Base-by-base conservation (phyloP, 64 coral and sea anemone genomes). In the Montipora cactus region DNA sequence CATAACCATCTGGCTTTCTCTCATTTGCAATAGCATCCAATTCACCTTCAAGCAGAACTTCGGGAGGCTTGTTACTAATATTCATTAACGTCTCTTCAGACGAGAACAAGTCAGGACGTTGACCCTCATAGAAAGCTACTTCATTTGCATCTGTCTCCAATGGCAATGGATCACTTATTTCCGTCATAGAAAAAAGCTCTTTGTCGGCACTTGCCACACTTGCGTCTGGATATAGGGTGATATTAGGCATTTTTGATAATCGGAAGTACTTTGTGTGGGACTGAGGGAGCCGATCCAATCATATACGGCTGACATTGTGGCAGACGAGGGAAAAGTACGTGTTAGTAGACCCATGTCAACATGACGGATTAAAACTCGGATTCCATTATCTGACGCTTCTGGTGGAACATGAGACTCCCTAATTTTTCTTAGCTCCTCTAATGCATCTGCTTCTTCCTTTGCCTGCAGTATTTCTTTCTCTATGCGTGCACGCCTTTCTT, bases 301-400 rank as follows among this genome's bases (percentile, higher is more conserved):
- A 18, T 79, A 79, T 79, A 79, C 49, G 6, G 19, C 76, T 23
- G 76, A 79, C 22, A 79, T 44, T 51, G 44, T 79, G 76, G 20
- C 13, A 14, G 44, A 46, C 20, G 76, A 79, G 49, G 76, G 49
- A 23, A 79, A 79, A 1, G 14, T 11, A 47, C 20, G 44, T 25
- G 2, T 47, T 79, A 79, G 44, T 79, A 79, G 20, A 11, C 19
- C 76, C 23, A 79, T 37, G 21, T 79, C 0, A 18, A 79, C 22
- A 6, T 79, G 76, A 51, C 19, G 76, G 12, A 79, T 23, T 47
- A 23, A 79, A 47, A 79, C 49, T 20, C 22, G 37, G 15, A 28
- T 18, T 16, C 76, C 66, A 68, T 68, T 68, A 68, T 16, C 66
- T 68, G 14, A 68, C 1, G 66, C 0, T n/a, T 68, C 66, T 16